A percentile compares a stretch with the other conserved stretches of the same genome.
These are phyloP conservation scores for Dreissena polymorpha DNA, from an alignment of 1,140 invertebrate species.

Conservation along the genomic window DNA sequence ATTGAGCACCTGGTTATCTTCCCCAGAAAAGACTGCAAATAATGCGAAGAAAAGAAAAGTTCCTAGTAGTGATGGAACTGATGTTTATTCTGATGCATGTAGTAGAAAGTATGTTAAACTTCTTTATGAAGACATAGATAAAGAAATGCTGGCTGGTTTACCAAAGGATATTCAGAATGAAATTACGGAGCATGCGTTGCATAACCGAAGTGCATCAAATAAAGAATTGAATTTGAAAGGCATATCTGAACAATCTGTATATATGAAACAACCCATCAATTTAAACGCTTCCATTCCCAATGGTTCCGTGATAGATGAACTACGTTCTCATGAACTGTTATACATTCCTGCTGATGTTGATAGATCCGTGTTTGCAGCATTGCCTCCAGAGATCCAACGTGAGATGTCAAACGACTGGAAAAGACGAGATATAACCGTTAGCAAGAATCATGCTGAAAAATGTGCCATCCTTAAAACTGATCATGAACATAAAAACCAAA, in stretches of 20 bases:
- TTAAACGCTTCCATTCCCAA: not conserved
- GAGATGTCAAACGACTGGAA: slow-evolving; percentile 54
- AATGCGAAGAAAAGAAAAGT: too few relatives aligned
- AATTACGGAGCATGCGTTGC: too few relatives aligned
- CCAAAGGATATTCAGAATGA: not conserved
- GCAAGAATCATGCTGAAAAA: too few relatives aligned
- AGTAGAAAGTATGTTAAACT: too few relatives aligned
- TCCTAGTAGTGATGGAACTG: too few relatives aligned
- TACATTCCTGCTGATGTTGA: slow-evolving; percentile 34
- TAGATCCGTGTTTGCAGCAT: slow-evolving; percentile 40
- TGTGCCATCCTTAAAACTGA: too few relatives aligned
- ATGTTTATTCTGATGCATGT: too few relatives aligned
- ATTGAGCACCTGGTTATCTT: too few relatives aligned
- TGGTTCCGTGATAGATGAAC: too few relatives aligned
- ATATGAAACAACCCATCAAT: not conserved
- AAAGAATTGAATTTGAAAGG: not conserved
- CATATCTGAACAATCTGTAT: not conserved
- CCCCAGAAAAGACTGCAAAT: too few relatives aligned
- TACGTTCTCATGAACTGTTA: not conserved
- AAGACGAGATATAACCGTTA: not conserved
- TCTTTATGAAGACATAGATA: too few relatives aligned
- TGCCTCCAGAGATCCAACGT: slow-evolving; percentile 56
- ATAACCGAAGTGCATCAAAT: not conserved
- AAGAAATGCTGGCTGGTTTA: not conserved
- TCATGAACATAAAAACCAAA: too few relatives aligned